Base-by-base conservation (phyloP, 2,797 vertebrate species). In the Trematomus bernacchii region DNA sequence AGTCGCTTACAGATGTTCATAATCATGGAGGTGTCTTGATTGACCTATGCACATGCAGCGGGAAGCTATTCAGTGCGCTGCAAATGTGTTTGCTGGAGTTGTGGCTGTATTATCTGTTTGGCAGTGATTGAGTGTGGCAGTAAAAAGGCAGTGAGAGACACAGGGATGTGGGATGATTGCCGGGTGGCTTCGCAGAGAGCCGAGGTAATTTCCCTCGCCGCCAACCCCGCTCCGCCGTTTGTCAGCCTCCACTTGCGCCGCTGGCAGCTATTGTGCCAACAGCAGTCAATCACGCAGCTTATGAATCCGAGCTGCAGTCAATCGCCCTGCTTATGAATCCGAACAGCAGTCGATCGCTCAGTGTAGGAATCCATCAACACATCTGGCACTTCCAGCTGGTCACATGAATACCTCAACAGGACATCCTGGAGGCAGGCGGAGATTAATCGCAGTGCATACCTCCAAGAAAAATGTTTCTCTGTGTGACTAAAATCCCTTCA, bases 181-280 rank as follows among this genome's bases (percentile, higher is more conserved):
- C 14, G 87, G 85, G 80, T 82, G 82, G 80, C 90, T 90, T 87
- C 72, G 69, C 71, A 51, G 82, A 85, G 84, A 90, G 84, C 84
- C 43, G 68, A 89, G 71, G 88, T 94, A 94, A 95, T 95, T 95
- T 94, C 92, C 93, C 91, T 87, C 55, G 83, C 84, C 80, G 84
- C 90, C 84, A 83, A 86, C 82, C 82, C 87, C 76, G 80, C 87
- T 69, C 81, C 65, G 83, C 90, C 90, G 87, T 94, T 94, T 94
- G 91, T 94, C 94, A 95, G 91, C 83, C 74, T 71, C 88, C 81
- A 84, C 87, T 92, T 90, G 89, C 83, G 82, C 80, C 62, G 83
- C 85, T 94, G 92, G 93, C 93, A 94, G 91, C 90, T 77, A 90
- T 89, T 90, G 89, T 92, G 93, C 91, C 91, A 93, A 93, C 89